Evolutionary conservation across 2,888 invertebrate genomes (phyloP), one percentile per base, ranked within the genome.

Genomic region (Parnassius orleans): DNA sequence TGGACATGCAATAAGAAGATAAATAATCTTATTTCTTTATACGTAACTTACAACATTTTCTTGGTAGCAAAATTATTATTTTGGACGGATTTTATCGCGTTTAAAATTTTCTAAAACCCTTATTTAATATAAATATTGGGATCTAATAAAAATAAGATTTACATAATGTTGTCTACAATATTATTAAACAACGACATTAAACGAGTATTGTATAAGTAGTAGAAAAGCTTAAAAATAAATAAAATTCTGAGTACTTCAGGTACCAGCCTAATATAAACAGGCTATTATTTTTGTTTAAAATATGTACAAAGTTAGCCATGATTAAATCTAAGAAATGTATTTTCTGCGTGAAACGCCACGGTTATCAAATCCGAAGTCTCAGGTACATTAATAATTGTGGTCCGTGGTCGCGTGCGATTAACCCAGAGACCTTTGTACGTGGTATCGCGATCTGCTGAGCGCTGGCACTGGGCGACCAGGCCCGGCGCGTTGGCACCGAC

Each of bases 381-480:
- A 52, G 56, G 56, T 51, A 61, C 46, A 44, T 56, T 11, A 46
- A 61, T 53, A 53, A 61, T 61, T n/a, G 41, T 15, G 55, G 24
- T 52, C 14, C 43, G 24, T 24, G 72, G 72, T 72, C 70, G 68
- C 68, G 69, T 75, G 72, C 79, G 72, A 83, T 84, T 87, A 86
- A 86, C 89, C 87, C 71, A 84, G 75, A 88, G 86, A 89, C 89
- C 88, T 89, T 87, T 89, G 79, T 73, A 75, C 76, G 75, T 73
- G 75, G 73, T 81, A 83, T 82, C 82, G 78, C 80, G 84, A 84
- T 84, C 86, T 85, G 84, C 84, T 83, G 84, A 80, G 81, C 75
- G 48, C 15, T 48, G 14, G 81, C 75, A 15, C 15, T 48, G 14
- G 48, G 48, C 48, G 71, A 68, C 69, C 69, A 70, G 74, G 73